phyloP scores from a whole-genome alignment of 1,140 invertebrate species.

The Gonioctena quinquepunctata region DNA sequence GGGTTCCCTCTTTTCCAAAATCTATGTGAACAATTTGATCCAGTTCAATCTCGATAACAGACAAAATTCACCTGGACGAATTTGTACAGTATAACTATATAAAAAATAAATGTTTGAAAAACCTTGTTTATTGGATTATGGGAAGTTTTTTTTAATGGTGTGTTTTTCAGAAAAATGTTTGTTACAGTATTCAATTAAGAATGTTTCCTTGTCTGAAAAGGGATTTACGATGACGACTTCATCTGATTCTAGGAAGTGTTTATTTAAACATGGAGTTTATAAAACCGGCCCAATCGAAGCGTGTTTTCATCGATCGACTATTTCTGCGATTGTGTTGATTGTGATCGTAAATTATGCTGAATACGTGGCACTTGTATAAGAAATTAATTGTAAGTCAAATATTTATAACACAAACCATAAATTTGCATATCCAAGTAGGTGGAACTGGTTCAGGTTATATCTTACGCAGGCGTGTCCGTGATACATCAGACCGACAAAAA shows the following conservation, averaged over 20 bases:
- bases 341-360: not conserved
- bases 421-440: not conserved
- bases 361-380: not conserved
- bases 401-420: not conserved
- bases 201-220: not conserved
- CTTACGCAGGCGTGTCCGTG: not conserved
- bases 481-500: not conserved
- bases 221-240: not conserved
- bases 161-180: not conserved
- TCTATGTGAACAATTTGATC: no score
- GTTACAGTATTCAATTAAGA: not conserved
- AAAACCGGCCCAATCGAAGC: not conserved
- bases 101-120: no score
- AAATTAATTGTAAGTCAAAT: not conserved
- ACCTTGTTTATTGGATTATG: no score
- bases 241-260: not conserved
- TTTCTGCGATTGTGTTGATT: not conserved
- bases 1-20: no score
- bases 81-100: no score
- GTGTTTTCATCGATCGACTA: not conserved
- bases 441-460: not conserved
- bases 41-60: no score
- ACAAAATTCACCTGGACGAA: no score
- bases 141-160: no score
- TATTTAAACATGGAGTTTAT: not conserved